Evolutionary conservation across 2,113 vertebrate species (phyloP).

Genomic region (Myrmophylax atrothorax): DNA sequence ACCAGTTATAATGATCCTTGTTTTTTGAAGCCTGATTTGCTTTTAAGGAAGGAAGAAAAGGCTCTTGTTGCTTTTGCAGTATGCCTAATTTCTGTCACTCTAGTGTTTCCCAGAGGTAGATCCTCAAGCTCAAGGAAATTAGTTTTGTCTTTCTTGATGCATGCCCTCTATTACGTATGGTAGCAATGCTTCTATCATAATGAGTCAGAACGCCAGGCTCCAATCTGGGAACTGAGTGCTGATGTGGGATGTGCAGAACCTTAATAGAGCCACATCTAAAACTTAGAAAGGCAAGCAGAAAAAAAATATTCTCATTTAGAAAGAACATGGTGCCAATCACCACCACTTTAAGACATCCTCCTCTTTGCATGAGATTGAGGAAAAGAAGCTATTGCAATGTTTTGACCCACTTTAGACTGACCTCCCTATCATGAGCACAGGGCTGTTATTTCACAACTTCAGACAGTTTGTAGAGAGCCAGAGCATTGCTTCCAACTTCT

Average conservation of each 20-base stretch:
- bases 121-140: neutral
- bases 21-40: neutral
- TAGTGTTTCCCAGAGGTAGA: neutral
- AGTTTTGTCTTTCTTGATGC: neutral
- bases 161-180: fast-evolving
- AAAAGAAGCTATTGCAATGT: neutral
- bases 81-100: neutral
- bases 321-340: neutral
- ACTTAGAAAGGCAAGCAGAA: neutral
- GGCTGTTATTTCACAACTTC: neutral
- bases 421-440: neutral
- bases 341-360: neutral
- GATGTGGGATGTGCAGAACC: neutral
- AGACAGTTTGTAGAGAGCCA: neutral
- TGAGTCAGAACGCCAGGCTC: neutral
- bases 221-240: neutral
- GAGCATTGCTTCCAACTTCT: neutral
- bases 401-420: neutral
- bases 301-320: neutral
- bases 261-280: neutral
- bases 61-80: neutral
- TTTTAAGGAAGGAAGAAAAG: neutral
- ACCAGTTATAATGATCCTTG: neutral
- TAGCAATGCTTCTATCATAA: neutral
- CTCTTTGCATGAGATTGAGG: neutral